These are phyloP conservation scores for Lithophane semibrunnea DNA, from an alignment of 2,888 invertebrate species.

Conservation along the genomic window DNA sequence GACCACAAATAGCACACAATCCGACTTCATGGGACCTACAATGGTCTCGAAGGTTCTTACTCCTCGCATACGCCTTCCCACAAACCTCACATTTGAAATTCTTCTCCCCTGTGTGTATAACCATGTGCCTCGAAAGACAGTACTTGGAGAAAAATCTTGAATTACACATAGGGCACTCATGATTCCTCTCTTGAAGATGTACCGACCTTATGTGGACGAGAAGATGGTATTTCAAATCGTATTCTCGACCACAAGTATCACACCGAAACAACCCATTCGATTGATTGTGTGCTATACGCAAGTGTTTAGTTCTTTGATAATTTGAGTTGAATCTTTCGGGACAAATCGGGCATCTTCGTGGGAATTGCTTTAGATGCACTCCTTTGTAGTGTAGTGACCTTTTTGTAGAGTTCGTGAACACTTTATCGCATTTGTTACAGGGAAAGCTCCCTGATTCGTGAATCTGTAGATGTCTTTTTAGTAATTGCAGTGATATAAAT, in stretches of 20 bases:
- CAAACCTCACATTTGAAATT: slow-evolving; percentile 87
- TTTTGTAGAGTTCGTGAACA: slow-evolving; percentile 80
- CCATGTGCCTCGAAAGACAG: slow-evolving; percentile 86
- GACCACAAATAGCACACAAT: slow-evolving; percentile 73
- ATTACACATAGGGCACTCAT: slow-evolving; percentile 80
- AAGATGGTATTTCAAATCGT: slow-evolving; percentile 81
- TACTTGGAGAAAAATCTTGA: slow-evolving; percentile 83
- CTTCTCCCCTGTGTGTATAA: slow-evolving; percentile 87
- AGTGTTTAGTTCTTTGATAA: slow-evolving; percentile 82
- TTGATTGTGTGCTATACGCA: slow-evolving; percentile 81
- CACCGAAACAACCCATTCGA: slow-evolving; percentile 75
- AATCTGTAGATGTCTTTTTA: slow-evolving; percentile 78
- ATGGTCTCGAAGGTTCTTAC: slow-evolving; percentile 79
- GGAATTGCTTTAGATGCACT: slow-evolving; percentile 80
- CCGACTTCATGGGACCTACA: slow-evolving; percentile 73
- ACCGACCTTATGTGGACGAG: slow-evolving; percentile 80
- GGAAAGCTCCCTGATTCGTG: slow-evolving; percentile 81
- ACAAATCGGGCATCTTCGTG: slow-evolving; percentile 81
- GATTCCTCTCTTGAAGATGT: slow-evolving; percentile 83
- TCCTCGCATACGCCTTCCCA: slow-evolving; percentile 84
- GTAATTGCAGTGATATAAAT: slow-evolving; percentile 76
- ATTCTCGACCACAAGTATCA: slow-evolving; percentile 81
- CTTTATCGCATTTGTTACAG: slow-evolving; percentile 83
- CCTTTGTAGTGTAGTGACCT: slow-evolving; percentile 77
- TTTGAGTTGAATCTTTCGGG: slow-evolving; percentile 83